Evolutionary conservation across 2,113 vertebrate genomes (phyloP).

Genomic region (Micronycteris hirsuta): DNA sequence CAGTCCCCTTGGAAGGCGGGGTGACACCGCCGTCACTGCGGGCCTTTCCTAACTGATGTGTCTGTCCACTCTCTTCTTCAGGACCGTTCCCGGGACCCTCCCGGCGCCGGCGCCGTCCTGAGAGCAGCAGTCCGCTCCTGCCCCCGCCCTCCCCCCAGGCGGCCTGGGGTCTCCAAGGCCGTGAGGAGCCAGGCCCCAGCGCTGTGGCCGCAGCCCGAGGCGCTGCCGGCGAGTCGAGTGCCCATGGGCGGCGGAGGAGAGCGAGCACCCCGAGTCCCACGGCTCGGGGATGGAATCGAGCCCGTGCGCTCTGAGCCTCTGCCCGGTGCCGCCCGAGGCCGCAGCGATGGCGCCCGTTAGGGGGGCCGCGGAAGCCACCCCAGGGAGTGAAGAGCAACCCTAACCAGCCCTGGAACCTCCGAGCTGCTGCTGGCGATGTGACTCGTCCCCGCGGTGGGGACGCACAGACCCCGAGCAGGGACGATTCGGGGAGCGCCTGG

Average conservation of each 20-base stretch:
- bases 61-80: background rate
- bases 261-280: background rate
- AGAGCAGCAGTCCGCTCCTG: background rate
- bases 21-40: background rate
- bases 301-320: background rate
- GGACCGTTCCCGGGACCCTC: background rate
- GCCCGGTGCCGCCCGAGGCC: background rate
- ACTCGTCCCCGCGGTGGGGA: background rate
- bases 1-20: background rate
- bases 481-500: background rate
- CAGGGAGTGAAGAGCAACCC: background rate
- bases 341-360: background rate
- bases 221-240: background rate
- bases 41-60: background rate
- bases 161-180: background rate
- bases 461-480: background rate
- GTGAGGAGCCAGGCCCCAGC: background rate
- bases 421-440: slow-evolving; percentile 40
- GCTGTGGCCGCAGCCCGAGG: background rate
- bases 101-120: background rate
- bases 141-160: too few species aligned
- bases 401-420: background rate
- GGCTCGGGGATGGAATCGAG: background rate
- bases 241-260: background rate
- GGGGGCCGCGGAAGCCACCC: background rate